These are phyloP conservation scores for Oreotrochilus melanogaster DNA, from an alignment of 2,113 vertebrate genomes.

Conservation along the genomic window DNA sequence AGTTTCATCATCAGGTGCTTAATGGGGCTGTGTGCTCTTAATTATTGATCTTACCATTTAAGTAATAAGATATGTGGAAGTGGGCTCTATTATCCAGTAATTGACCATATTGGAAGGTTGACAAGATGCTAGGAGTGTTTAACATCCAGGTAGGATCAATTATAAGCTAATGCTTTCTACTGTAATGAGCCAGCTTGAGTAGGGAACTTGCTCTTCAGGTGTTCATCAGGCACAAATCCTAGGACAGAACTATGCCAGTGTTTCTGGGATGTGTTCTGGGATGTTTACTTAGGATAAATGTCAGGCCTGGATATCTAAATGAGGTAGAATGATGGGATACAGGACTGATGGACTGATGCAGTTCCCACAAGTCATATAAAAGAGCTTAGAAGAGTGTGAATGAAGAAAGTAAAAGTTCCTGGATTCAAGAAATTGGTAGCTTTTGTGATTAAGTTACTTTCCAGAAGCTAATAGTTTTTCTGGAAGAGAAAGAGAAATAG, in stretches of 20 bases:
- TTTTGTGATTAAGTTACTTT: background rate
- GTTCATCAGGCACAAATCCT: constrained; percentile 10
- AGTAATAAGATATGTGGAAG: constrained; percentile 73
- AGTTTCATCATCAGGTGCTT: constrained; percentile 50
- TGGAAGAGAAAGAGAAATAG: no score
- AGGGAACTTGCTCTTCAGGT: constrained; percentile 28
- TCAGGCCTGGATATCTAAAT: background rate
- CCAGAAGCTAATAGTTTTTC: background rate
- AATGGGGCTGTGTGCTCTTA: constrained; percentile 70
- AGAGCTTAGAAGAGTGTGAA: background rate
- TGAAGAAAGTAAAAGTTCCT: background rate
- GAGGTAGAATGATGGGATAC: background rate
- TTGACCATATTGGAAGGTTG: constrained; percentile 73
- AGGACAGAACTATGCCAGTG: background rate
- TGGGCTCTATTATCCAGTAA: constrained; percentile 75
- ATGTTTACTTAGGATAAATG: background rate
- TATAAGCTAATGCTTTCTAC: constrained; percentile 66
- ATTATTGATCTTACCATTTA: constrained; percentile 77
- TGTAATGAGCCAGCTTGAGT: constrained; percentile 42
- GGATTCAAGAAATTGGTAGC: background rate
- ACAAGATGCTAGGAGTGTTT: constrained; percentile 75
- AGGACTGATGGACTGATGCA: no score
- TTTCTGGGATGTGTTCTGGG: no score
- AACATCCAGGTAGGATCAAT: constrained; percentile 75
- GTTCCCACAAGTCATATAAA: background rate